phyloP scores from a whole-genome alignment of 2,888 invertebrate genomes.

The Lepidonotus clava region DNA sequence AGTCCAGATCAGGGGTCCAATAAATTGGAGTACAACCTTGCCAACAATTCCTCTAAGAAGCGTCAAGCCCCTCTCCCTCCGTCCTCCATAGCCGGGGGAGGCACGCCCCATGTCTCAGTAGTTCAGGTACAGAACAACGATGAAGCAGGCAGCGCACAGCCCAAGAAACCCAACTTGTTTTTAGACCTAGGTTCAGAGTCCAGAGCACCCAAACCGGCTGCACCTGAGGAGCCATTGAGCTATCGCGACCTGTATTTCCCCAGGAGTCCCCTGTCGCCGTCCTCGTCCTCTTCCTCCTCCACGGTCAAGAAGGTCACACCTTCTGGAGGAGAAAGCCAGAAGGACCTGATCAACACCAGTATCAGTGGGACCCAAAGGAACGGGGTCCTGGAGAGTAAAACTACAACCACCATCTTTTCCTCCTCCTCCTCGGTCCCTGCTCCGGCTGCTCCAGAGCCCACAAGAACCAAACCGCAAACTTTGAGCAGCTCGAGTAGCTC shows the following conservation, averaged over 20 bases:
- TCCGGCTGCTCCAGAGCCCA: background rate
- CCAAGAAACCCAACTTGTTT: constrained; percentile 25
- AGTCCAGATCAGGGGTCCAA: constrained; percentile 25
- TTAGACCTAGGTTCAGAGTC: constrained; percentile 29
- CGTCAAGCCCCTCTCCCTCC: constrained; percentile 55
- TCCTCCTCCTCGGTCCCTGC: background rate
- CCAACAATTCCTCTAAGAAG: constrained; percentile 49
- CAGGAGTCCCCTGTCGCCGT: background rate
- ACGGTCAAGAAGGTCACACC: background rate
- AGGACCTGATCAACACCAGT: background rate
- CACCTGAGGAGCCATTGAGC: background rate
- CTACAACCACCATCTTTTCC: too few species aligned
- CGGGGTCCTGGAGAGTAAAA: background rate
- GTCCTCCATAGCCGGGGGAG: background rate
- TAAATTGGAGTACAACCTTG: constrained; percentile 30
- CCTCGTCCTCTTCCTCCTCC: background rate
- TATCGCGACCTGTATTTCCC: constrained; percentile 44
- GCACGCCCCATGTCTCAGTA: background rate
- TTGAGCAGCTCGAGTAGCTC: background rate
- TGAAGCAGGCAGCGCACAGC: background rate
- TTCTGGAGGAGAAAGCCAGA: background rate
- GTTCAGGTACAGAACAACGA: background rate
- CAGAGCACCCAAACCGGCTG: background rate
- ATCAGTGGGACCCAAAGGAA: constrained; percentile 10
- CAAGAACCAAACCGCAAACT: background rate